Conservation (phyloP, 1,140 invertebrate species). For the Meteorus sp. region DNA sequence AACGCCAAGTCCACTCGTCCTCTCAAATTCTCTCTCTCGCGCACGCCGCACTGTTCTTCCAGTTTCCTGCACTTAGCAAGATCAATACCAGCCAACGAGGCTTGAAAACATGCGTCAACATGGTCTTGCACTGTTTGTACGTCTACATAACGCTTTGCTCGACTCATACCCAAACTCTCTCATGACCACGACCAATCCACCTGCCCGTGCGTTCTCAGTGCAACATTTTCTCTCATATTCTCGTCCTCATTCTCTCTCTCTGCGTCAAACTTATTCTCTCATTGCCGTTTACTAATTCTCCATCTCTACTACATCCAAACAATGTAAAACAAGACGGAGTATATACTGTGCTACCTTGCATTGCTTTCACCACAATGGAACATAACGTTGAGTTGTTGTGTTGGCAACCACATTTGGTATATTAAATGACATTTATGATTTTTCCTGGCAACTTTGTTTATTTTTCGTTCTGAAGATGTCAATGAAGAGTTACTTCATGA, state of each 20-base stretch:
- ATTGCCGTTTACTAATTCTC: not conserved
- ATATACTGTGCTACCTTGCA: conserved; percentile 43
- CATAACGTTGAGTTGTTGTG: not conserved
- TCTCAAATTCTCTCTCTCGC: conserved; percentile 35
- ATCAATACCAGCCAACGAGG: conserved; percentile 62
- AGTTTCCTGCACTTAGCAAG: conserved; percentile 62
- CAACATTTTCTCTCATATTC: conserved; percentile 3
- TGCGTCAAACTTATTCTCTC: conserved; percentile 6
- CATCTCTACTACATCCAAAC: conserved; percentile 46
- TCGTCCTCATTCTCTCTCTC: conserved; percentile 10
- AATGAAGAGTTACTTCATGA: not conserved
- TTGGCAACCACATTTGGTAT: not conserved
- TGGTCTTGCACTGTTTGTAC: conserved; percentile 60
- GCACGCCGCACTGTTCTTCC: conserved; percentile 40
- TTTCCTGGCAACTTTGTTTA: not conserved
- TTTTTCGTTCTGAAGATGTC: conserved; percentile 19
- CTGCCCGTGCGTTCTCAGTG: not conserved
- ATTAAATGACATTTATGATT: not conserved
- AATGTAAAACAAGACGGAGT: conserved; percentile 57
- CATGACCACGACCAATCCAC: conserved; percentile 8
- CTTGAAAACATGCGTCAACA: conserved; percentile 64
- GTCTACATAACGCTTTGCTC: conserved; percentile 56
- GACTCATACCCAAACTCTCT: conserved; percentile 31
- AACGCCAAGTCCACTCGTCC: conserved; percentile 16
- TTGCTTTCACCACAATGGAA: not conserved